These are phyloP conservation scores for Eledone cirrhosa DNA, from an alignment of 2,888 invertebrate species.

Conservation along the genomic window DNA sequence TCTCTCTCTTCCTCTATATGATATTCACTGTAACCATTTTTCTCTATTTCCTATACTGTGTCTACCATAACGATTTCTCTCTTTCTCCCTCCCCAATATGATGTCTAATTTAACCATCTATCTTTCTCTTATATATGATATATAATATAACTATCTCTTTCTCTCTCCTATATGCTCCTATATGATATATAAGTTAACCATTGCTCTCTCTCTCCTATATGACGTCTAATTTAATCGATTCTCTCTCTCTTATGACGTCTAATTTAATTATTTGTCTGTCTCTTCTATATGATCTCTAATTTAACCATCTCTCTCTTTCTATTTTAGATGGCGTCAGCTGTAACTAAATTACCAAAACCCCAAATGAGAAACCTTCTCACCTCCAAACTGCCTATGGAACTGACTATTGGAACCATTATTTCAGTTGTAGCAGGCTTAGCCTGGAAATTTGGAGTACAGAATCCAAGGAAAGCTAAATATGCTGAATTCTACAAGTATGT, in stretches of 20 bases:
- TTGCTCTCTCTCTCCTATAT: too few species aligned
- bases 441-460: slow-evolving; percentile 26
- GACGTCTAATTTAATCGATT: too few species aligned
- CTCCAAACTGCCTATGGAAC: background rate
- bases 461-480: slow-evolving; percentile 30
- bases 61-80: too few species aligned
- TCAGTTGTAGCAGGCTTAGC: background rate
- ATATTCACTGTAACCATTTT: too few species aligned
- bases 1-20: too few species aligned
- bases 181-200: too few species aligned
- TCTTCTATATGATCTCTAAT: background rate
- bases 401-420: slow-evolving; percentile 7
- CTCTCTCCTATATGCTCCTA: too few species aligned
- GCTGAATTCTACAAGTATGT: slow-evolving; percentile 32
- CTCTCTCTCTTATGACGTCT: background rate
- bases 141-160: too few species aligned
- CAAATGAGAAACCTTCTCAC: slow-evolving; percentile 23
- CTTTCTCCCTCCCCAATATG: too few species aligned
- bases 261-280: background rate
- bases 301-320: background rate
- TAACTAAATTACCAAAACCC: slow-evolving; percentile 27
- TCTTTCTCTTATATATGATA: too few species aligned
- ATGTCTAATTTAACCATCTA: too few species aligned
- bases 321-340: background rate
- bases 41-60: too few species aligned